Evolutionary conservation across 2,113 vertebrate genomes (phyloP), one percentile per base, ranked within the genome.

Genomic region (Euleptes europaea): DNA sequence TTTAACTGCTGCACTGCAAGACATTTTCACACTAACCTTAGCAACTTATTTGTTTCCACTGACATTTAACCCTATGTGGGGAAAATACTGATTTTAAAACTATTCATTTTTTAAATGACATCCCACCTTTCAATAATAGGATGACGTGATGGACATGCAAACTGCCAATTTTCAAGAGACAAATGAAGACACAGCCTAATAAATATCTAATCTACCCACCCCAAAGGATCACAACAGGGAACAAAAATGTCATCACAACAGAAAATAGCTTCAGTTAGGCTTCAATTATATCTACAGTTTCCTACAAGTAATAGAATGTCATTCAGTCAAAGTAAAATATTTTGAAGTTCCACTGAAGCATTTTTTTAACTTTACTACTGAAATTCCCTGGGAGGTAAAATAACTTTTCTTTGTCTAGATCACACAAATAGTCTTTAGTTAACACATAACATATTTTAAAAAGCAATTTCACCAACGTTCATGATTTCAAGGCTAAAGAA

Each of bases 151-250:
- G 84, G 69, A 94, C 90, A 91, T 42, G 76, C 57, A 89, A 93
- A 93, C 88, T 92, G 44, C 75, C 70, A 91, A 90, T 82, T 82
- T 57, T 51, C 80, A 90, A 86, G 49, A 90, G 87, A 92, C 83
- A 91, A 94, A 83, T 81, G 88, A 82, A 86, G 93, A 86, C 42
- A 91, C 86, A 90, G 88, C 66, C 89, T 90, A 54, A 75, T 89
- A 91, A 78, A 44, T 14, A 65, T 38, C 10, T n/a, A 3, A 14
- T n/a, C 66, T 35, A 69, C 2, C 82, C 63, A 21, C 40, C 44
- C 33, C 8, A 15, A 49, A 65, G 19, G 13, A 23, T 65, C 31
- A 65, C 31, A 75, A 42, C 17, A 40, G 33, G 26, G 17, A 73
- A n/a, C 44, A 28, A 10, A 74, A 73, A 83, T 23, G 13, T 72